These are phyloP conservation scores for Trachelus troglodyta DNA, from an alignment of 2,888 invertebrate genomes.

Conservation along the genomic window DNA sequence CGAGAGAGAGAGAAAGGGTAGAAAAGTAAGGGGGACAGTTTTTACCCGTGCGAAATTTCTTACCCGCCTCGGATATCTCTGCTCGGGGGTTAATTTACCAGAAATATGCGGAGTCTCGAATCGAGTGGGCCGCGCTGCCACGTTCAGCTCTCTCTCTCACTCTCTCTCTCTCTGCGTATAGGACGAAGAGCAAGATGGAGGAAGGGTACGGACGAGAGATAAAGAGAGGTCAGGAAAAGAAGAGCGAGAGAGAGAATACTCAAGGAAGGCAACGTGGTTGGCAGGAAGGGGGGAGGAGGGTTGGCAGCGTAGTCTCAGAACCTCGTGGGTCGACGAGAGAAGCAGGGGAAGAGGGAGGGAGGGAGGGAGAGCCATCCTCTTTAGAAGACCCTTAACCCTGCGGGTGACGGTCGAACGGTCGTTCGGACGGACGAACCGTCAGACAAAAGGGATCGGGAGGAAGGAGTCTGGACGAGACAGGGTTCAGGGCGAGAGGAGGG, in stretches of 20 bases:
- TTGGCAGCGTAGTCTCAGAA: neutral
- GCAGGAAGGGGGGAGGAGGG: neutral
- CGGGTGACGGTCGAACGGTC: conserved; percentile 56
- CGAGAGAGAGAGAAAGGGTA: conserved; percentile 11
- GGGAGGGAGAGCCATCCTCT: conserved; percentile 48
- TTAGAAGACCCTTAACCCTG: conserved; percentile 64
- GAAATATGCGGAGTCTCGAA: conserved; percentile 38
- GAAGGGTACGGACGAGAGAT: neutral
- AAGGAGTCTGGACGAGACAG: conserved; percentile 24
- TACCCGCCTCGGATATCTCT: conserved; percentile 15
- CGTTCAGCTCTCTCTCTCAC: conserved; percentile 1
- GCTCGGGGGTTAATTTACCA: conserved; percentile 38
- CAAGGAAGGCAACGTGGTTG: conserved; percentile 13
- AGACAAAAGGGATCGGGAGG: conserved; percentile 56
- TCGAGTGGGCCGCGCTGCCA: conserved; percentile 19
- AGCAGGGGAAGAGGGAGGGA: conserved; percentile 12
- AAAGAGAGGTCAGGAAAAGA: neutral
- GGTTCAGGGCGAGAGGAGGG: conserved; percentile 18
- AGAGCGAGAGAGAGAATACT: conserved; percentile 6
- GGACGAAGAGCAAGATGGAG: conserved; percentile 13
- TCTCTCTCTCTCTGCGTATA: neutral
- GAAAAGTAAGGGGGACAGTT: conserved; percentile 17
- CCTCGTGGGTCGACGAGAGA: neutral
- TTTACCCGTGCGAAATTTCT: conserved; percentile 13
- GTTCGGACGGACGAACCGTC: conserved; percentile 42